Percentiles rank a stretch among this genome's conserved stretches.
Conservation (phyloP, 2,113 vertebrate species). For the Charadrius vociferus region DNA sequence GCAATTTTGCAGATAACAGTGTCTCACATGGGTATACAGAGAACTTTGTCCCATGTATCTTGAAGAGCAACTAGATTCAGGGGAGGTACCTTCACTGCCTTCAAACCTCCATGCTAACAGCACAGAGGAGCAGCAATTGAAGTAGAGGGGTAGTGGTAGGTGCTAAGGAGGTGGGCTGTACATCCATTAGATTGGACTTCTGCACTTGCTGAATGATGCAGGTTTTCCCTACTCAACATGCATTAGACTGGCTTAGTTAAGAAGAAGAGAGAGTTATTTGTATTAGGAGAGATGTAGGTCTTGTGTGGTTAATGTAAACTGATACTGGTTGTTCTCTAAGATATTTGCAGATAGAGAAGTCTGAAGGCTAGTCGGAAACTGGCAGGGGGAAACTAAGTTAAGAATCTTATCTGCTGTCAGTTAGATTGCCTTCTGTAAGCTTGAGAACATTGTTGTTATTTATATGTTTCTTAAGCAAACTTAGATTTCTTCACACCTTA, state of each 20-base stretch:
- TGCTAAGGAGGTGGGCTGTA: not conserved
- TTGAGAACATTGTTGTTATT: not conserved
- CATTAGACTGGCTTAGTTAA: not conserved
- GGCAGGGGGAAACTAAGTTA: not conserved
- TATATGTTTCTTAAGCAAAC: not conserved
- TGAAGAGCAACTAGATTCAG: not conserved
- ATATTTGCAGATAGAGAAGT: not conserved
- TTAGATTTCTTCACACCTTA: not conserved
- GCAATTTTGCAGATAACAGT: not conserved
- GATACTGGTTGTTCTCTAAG: not conserved
- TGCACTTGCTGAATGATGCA: not conserved
- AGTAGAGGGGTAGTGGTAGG: not conserved
- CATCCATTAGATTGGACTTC: accelerated
- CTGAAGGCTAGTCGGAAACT: not conserved
- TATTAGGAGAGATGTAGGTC: not conserved
- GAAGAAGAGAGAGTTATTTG: not conserved
- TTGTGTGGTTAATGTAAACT: not conserved
- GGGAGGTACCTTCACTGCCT: not conserved
- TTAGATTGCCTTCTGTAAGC: not conserved
- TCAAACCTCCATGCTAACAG: not conserved
- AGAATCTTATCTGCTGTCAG: not conserved
- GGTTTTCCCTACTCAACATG: not conserved
- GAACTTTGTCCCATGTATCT: not conserved
- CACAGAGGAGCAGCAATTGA: not conserved
- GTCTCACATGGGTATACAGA: not conserved